These are phyloP conservation scores for Heliconius sara DNA, from an alignment of 2,888 invertebrate species.

Conservation along the genomic window DNA sequence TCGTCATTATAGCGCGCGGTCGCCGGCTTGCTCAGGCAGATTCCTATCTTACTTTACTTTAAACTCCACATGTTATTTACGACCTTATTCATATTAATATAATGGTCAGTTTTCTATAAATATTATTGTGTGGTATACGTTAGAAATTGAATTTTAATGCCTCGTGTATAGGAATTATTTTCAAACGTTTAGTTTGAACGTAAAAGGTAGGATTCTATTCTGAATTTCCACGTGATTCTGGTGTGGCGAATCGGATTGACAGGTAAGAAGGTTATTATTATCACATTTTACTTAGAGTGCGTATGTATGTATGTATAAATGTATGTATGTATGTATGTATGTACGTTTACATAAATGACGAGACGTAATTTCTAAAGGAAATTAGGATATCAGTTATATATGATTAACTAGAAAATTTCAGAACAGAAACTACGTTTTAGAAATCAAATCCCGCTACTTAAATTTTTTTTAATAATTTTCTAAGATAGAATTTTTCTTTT, in stretches of 20 bases:
- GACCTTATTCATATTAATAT: conserved; percentile 50
- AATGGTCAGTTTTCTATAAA: conserved; percentile 52
- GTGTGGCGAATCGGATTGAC: conserved; percentile 81
- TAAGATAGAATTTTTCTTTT: no score
- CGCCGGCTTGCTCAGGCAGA: conserved; percentile 69
- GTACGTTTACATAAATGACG: conserved; percentile 59
- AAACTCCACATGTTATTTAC: conserved; percentile 47
- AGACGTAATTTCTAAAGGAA: conserved; percentile 58
- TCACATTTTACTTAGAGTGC: conserved; percentile 77
- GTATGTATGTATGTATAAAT: conserved; percentile 16
- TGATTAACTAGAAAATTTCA: conserved; percentile 9
- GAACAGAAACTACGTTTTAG: background rate
- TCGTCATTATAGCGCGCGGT: conserved; percentile 78
- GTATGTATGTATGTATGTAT: conserved; percentile 31
- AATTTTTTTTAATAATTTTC: no score
- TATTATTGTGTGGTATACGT: conserved; percentile 45
- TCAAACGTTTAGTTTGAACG: conserved; percentile 51
- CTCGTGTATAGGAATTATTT: conserved; percentile 45
- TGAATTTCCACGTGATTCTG: conserved; percentile 73
- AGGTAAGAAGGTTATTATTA: conserved; percentile 81
- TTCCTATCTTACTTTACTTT: conserved; percentile 69
- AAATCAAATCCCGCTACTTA: no score
- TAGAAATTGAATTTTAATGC: conserved; percentile 60
- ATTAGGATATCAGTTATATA: conserved; percentile 46
- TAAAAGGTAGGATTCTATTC: conserved; percentile 58